A percentile compares a stretch with the other conserved stretches of the same genome.
phyloP scores from a whole-genome alignment of 2,888 invertebrate genomes.

The Synergus itoensis region DNA sequence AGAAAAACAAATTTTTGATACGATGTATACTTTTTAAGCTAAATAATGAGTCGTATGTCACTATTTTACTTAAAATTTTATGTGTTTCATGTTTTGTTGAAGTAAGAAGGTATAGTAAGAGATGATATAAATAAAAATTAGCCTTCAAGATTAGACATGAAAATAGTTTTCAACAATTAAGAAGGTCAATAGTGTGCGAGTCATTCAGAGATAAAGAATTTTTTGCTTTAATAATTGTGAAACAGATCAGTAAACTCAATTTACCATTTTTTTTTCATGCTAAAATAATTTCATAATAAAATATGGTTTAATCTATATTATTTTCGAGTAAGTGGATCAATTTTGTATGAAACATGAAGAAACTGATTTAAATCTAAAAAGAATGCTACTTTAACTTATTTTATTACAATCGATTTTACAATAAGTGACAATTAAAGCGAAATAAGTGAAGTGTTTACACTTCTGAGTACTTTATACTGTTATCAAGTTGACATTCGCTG shows the following conservation, averaged over 20 bases:
- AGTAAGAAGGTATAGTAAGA: not conserved
- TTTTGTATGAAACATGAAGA: not conserved
- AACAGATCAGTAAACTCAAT: not conserved
- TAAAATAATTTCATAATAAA: not conserved
- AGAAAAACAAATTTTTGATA: too few relatives aligned
- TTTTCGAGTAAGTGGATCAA: not conserved
- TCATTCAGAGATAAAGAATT: not conserved
- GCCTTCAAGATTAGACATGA: not conserved
- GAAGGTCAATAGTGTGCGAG: not conserved
- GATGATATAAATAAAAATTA: not conserved
- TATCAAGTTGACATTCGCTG: slow-evolving; percentile 8
- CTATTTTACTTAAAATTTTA: not conserved
- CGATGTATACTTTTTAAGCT: not conserved
- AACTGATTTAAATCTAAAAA: not conserved
- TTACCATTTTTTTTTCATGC: not conserved
- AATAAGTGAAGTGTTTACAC: not conserved
- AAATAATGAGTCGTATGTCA: not conserved
- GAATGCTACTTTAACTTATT: not conserved
- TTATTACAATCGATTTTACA: not conserved
- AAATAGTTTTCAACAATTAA: not conserved
- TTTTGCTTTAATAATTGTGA: not conserved
- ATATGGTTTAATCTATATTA: not conserved
- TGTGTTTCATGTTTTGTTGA: not conserved
- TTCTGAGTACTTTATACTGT: not conserved
- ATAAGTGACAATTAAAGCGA: not conserved